Conservation (phyloP, 2,797 vertebrate species). For the Phoxinus dragarum region DNA sequence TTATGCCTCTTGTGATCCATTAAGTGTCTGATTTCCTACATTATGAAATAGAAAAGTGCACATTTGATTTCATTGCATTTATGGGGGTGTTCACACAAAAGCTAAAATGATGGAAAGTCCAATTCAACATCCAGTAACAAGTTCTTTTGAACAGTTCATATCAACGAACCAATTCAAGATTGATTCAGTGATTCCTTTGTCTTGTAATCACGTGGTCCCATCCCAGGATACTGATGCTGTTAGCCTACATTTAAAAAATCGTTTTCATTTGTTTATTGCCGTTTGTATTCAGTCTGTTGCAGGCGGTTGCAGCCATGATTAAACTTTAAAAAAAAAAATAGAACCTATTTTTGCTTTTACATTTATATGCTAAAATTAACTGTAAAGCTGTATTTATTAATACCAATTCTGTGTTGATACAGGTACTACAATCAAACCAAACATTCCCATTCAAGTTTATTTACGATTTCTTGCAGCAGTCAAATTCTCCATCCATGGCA, state of each 20-base stretch:
- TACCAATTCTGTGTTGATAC: neutral
- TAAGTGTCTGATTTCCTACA: neutral
- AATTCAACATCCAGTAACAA: neutral
- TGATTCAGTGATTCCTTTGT: neutral
- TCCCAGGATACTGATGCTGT: no score
- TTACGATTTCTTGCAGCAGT: no score
- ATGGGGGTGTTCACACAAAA: neutral
- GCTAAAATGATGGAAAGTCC: neutral
- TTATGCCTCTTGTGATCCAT: constrained; percentile 5
- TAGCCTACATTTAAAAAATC: no score
- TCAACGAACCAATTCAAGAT: neutral
- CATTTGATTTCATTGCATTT: neutral
- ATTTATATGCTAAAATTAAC: neutral
- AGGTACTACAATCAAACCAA: neutral
- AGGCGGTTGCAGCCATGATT: neutral
- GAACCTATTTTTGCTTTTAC: neutral
- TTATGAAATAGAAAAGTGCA: neutral
- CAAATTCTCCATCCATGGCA: neutral
- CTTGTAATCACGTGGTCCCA: neutral
- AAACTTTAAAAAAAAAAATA: neutral
- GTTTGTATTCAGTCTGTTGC: neutral
- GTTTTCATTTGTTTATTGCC: neutral
- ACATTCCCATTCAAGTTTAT: neutral
- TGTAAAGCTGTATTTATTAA: neutral
- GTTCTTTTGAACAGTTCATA: neutral